Evolutionary conservation across 2,797 vertebrate genomes (phyloP).

Genomic region (Pseudochaenichthys georgianus): DNA sequence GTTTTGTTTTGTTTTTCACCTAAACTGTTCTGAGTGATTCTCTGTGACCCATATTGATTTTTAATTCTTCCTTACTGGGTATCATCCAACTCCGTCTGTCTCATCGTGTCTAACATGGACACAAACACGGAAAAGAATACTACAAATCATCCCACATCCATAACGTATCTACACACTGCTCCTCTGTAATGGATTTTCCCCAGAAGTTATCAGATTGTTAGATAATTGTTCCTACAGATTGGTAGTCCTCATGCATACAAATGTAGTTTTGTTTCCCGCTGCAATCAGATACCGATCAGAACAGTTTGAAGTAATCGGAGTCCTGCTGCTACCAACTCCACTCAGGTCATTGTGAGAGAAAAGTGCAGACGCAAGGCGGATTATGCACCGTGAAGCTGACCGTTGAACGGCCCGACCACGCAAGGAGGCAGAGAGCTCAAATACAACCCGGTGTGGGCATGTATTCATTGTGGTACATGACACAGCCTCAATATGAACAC

Average conservation of each 20-base stretch:
- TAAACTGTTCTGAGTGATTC: conserved; percentile 68
- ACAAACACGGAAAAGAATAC: conserved; percentile 5
- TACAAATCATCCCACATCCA: not conserved
- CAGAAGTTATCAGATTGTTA: not conserved
- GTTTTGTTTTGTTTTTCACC: conserved; percentile 53
- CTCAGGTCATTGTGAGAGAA: conserved; percentile 15
- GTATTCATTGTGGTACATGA: no score
- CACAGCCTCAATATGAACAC: no score
- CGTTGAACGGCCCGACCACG: no score
- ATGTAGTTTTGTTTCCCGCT: not conserved
- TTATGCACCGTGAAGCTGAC: not conserved
- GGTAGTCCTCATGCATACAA: not conserved
- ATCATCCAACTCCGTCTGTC: conserved; percentile 38
- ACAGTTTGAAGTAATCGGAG: not conserved
- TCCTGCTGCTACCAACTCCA: not conserved
- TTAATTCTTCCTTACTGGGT: conserved; percentile 46
- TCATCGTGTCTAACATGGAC: conserved; percentile 10
- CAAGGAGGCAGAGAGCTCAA: no score
- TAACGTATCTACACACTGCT: not conserved
- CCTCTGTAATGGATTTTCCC: not conserved
- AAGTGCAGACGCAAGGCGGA: conserved; percentile 2
- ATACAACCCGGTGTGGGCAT: no score
- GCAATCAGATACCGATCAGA: conserved; percentile 21
- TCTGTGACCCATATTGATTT: conserved; percentile 67
- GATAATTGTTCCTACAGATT: not conserved